Conservation (phyloP, 1,140 invertebrate genomes). For the Sycophaga agraensis region DNA sequence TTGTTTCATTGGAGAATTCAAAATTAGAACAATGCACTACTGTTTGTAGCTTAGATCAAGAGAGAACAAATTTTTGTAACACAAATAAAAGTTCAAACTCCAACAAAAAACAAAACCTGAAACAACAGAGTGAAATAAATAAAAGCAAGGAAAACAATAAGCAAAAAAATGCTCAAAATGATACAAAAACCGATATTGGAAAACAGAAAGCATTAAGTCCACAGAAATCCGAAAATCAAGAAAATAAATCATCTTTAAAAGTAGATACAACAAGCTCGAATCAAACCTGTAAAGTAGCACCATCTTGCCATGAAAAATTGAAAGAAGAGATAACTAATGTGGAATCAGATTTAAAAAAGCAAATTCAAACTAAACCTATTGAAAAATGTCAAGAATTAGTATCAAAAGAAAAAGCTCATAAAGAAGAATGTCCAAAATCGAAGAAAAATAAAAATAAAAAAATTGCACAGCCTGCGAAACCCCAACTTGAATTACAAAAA, state of each 20-base stretch:
- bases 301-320: conserved; percentile 21
- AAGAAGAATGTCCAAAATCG: background rate
- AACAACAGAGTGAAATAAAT: too few species aligned
- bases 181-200: too few species aligned
- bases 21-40: too few species aligned
- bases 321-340: conserved; percentile 10
- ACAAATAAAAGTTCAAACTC: too few species aligned
- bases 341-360: background rate
- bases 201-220: too few species aligned
- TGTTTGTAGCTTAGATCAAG: too few species aligned
- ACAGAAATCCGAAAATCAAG: background rate
- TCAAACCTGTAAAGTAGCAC: background rate
- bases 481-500: background rate
- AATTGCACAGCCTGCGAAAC: background rate
- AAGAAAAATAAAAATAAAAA: background rate
- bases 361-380: conserved; percentile 11
- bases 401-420: background rate
- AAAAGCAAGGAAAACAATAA: background rate
- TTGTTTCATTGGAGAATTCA: too few species aligned
- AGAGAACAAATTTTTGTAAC: too few species aligned
- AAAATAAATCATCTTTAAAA: background rate
- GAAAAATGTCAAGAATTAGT: background rate
- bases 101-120: too few species aligned
- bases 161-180: background rate
- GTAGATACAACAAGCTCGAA: background rate